Evolutionary conservation across 2,113 vertebrate genomes (phyloP).

Genomic region (Rhagologus leucostigma): DNA sequence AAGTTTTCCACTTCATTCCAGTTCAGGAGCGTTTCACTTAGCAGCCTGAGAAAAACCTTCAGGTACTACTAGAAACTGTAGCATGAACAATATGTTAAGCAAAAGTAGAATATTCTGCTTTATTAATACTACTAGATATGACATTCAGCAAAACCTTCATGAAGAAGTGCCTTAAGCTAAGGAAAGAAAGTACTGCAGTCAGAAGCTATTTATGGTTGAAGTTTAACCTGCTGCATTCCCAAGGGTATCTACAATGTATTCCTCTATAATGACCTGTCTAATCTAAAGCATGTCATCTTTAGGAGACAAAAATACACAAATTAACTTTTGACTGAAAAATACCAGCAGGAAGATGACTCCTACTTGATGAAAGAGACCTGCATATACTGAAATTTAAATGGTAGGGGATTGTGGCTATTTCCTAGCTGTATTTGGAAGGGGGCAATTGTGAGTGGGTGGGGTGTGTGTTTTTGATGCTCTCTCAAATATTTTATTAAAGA

Average conservation of each 20-base stretch:
- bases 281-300: constrained; percentile 4
- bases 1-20: not conserved
- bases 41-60: not conserved
- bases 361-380: not conserved
- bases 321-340: not conserved
- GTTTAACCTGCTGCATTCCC: constrained; percentile 35
- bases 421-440: not conserved
- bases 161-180: not conserved
- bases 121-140: not conserved
- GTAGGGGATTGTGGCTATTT: not conserved
- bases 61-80: not conserved
- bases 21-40: not conserved
- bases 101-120: not conserved
- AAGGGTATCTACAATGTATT: not conserved
- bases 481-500: not conserved
- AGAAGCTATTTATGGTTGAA: constrained; percentile 49
- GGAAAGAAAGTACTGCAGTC: not conserved
- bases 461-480: not conserved
- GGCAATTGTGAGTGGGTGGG: not conserved
- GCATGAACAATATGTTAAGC: not conserved
- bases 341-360: not conserved
- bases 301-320: not conserved
- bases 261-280: not conserved
- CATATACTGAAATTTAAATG: not conserved
- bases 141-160: constrained; percentile 44